Evolutionary conservation across 2,113 vertebrate species (phyloP).

Genomic region (Archilochus colubris): DNA sequence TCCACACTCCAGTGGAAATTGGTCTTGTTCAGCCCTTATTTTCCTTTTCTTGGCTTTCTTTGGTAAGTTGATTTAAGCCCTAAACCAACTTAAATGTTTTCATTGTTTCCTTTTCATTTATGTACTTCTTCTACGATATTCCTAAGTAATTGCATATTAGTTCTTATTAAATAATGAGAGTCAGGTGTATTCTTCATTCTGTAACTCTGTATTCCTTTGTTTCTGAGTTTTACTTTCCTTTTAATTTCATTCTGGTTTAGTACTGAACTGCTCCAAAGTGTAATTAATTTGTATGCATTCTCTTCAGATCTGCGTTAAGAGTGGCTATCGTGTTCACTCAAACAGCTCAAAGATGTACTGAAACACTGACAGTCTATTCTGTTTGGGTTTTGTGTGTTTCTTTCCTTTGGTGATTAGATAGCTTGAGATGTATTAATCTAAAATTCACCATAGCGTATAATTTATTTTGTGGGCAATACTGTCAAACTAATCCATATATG

Average conservation of each 20-base stretch:
- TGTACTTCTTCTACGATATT: not conserved
- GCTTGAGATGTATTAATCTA: conserved; percentile 41
- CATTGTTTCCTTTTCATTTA: not conserved
- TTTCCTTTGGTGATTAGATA: conserved; percentile 43
- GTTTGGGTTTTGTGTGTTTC: not conserved
- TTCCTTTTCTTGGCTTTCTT: conserved; percentile 30
- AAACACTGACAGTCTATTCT: conserved; percentile 37
- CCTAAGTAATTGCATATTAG: not conserved
- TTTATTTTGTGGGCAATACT: conserved; percentile 57
- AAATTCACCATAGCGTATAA: conserved; percentile 45
- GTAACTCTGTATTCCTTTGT: conserved; percentile 7
- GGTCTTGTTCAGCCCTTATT: not conserved
- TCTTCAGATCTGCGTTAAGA: not conserved
- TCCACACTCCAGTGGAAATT: conserved; percentile 26
- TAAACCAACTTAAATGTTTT: conserved; percentile 21
- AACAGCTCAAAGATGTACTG: conserved; percentile 20
- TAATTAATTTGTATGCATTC: not conserved
- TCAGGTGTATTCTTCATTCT: not conserved
- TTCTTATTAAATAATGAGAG: not conserved
- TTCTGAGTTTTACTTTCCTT: conserved; percentile 2
- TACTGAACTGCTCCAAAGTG: not conserved
- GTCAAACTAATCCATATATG: conserved; percentile 35
- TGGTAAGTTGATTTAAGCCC: not conserved
- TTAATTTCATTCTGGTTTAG: not conserved
- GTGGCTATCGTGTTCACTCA: not conserved